These are phyloP conservation scores for Anneissia japonica DNA, from an alignment of 35 echinoderm and acorn worm genomes.

Conservation along the genomic window DNA sequence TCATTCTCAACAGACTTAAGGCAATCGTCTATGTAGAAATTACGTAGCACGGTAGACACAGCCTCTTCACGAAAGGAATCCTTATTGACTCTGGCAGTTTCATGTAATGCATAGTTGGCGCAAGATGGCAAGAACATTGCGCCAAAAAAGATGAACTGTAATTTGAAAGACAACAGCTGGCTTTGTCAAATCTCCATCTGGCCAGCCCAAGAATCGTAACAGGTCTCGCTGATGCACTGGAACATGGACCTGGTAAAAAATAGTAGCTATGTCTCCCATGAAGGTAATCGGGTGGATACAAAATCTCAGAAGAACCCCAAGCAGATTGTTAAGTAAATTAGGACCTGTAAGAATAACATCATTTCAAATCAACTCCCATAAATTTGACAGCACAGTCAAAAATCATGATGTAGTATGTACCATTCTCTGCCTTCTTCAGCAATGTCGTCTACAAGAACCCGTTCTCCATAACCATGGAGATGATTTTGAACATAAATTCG, in stretches of 20 bases:
- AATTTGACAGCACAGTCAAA: too few relatives aligned
- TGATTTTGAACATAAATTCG: slow-evolving; percentile 15
- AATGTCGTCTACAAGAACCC: slow-evolving; percentile 8
- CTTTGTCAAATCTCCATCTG: background rate
- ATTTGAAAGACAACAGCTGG: slow-evolving; percentile 6
- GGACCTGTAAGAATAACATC: too few relatives aligned
- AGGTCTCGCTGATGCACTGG: background rate
- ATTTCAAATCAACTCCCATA: too few relatives aligned
- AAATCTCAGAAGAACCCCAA: too few relatives aligned
- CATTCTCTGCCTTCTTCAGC: slow-evolving; percentile 34
- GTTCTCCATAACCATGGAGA: slow-evolving; percentile 25
- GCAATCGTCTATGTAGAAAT: slow-evolving; percentile 58
- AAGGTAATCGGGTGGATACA: too few relatives aligned
- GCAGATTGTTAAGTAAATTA: too few relatives aligned
- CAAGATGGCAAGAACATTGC: slow-evolving; percentile 38
- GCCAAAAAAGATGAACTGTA: slow-evolving; percentile 56
- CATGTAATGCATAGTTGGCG: slow-evolving; percentile 36
- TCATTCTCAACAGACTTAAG: slow-evolving; percentile 1
- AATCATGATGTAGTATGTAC: background rate
- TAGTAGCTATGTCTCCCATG: slow-evolving; percentile 17
- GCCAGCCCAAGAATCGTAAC: slow-evolving; percentile 21
- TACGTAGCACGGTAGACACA: background rate
- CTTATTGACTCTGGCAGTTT: slow-evolving; percentile 23
- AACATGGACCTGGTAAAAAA: slow-evolving; percentile 34
- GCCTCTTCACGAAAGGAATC: background rate